Evolutionary conservation across 2,113 vertebrate genomes (phyloP), one percentile per base, ranked within the genome.

Genomic region (Vombatus ursinus): DNA sequence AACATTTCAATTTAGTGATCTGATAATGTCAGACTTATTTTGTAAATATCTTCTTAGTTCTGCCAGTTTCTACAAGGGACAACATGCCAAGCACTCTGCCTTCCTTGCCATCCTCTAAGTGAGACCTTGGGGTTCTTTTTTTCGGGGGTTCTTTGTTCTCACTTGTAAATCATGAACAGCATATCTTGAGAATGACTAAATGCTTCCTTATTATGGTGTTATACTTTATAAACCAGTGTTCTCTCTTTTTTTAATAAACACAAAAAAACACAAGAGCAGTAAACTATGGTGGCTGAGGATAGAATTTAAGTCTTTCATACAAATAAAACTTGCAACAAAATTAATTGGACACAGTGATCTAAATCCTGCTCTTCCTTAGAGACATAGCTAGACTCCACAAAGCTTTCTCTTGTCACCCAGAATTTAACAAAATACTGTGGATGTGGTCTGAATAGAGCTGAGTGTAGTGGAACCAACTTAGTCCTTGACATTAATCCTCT

Each of bases 1-100:
- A 94, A 61, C 10, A 37, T 95, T 97, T 97, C 94, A 97, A 61
- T 97, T 91, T 19, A 4, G 44, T 93, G 94, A 52, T 47, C 91
- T 89, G 61, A 37, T 94, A 96, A 96, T 90, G 89, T 52, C 51
- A 51, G 50, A 93, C 95, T 92, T 51, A 92, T 97, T 91, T 90
- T 95, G 47, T 92, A 61, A 96, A 92, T 53, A 84, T 77, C 37
- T 3, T 49, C 53, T 96, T 52, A 47, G n/a, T 49, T 50, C 92
- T 91, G 92, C 61, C 53, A 50, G 37, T 92, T 90, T 95, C 93
- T 95, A 89, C 90, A 52, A 90, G 31, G 10, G 57, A 68, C 11
- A 90, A 84, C 93, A 49, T 94, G 95, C n/a, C 52, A 92, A 37
- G 2, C 31, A 49, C 57, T 95, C 49, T 93, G 84, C 28, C 93